Percentiles rank a stretch among this genome's conserved stretches.
phyloP scores from a whole-genome alignment of 92 coral and sea anemone genomes.

The Isaurus tuberculatus region DNA sequence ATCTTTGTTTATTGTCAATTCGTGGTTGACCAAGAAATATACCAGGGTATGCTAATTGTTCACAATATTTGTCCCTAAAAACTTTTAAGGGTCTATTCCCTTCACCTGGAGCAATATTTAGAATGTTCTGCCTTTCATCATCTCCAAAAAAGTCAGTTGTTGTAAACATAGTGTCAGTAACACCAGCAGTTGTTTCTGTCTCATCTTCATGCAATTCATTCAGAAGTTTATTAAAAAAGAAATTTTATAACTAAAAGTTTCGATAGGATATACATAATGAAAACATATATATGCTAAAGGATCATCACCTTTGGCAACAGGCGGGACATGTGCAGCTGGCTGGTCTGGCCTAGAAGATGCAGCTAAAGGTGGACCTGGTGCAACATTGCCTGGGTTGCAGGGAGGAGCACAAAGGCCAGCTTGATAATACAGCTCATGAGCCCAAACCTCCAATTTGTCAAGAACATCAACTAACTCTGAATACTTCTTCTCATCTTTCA shows the following conservation, averaged over 20 bases:
- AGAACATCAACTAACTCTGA: constrained; percentile 71
- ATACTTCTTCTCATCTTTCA: constrained; percentile 74
- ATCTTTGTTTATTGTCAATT: no score
- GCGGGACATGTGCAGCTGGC: constrained; percentile 65
- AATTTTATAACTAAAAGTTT: background rate
- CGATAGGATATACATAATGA: background rate
- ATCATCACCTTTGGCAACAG: constrained; percentile 57
- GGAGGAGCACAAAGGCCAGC: constrained; percentile 65
- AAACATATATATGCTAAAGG: constrained; percentile 44
- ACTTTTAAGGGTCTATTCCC: no score
- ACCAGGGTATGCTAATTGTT: no score
- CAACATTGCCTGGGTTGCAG: constrained; percentile 45
- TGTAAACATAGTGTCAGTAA: no score
- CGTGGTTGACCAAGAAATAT: no score
- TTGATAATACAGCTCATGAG: constrained; percentile 50
- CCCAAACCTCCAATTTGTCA: constrained; percentile 69
- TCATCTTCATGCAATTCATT: no score
- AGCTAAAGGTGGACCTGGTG: constrained; percentile 57
- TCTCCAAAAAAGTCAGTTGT: no score
- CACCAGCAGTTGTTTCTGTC: no score
- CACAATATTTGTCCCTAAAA: no score
- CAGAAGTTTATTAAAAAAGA: background rate
- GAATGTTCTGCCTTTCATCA: no score
- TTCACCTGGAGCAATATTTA: no score
- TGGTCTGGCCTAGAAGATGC: constrained; percentile 71